Base-by-base conservation (phyloP, 1,140 invertebrate species). In the Holcopasites calliopsidis region DNA sequence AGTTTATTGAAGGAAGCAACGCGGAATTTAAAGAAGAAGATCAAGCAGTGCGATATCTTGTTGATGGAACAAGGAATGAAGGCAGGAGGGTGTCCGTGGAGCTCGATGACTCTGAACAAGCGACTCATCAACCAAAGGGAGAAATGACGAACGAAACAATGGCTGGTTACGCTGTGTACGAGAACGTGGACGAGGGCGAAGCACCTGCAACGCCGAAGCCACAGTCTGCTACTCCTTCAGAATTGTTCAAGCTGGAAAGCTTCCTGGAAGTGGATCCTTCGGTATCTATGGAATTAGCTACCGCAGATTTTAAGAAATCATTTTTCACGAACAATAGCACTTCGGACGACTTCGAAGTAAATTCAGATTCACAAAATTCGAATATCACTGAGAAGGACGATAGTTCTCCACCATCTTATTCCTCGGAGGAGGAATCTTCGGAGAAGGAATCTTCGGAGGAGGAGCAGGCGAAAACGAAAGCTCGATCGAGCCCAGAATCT, bases 191-290 rank as follows among this genome's bases (percentile, higher is more conserved):
- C 0, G 80, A 85, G 26, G 16, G 60, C n/a, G 13, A 31, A 54
- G 23, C 26, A 13, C 61, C 47, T 2, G 79, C 33, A 7, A 80
- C 35, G 21, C 61, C 13, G 68, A 75, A 5, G 7, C 42, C 54
- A 2, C 11, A 33, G 18, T 7, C 58, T 18, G 31, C 13, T 0
- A 28, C 23, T 1, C 52, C 54, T 26, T 16, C 42, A 5, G 28
- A 52, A 18, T 23, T 73, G 2, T 31, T 42, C 0, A 35, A 35
- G 0, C 42, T 84, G 1, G 38, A 65, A 31, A 50, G 73, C 0
- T 87, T 80, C 38, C 33, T 85, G 7, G 60, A 79, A 6, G 54
- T 71, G 0, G 83, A 88, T 47, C 72, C 80, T 16, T 74, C 87
- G 10, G 82, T 78, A 40, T 87, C 83, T 40, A 50, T 38, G 1